Conservation (phyloP, 2,888 invertebrate genomes). For the Pammene aurita region DNA sequence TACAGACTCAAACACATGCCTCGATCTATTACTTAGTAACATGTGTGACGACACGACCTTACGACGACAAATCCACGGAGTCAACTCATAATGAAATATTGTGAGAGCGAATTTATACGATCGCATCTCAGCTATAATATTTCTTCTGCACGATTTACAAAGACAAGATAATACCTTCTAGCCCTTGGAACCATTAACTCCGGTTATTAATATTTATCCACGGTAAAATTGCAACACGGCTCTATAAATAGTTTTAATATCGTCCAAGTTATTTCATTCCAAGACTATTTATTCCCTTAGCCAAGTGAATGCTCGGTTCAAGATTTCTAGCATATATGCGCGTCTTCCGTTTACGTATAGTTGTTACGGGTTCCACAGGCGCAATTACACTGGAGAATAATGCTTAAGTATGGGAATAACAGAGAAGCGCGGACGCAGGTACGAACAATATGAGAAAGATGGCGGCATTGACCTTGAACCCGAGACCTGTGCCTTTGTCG, state of each 20-base stretch:
- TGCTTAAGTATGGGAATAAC: not conserved
- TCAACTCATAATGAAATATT: no score
- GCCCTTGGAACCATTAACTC: constrained; percentile 25
- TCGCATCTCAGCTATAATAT: not conserved
- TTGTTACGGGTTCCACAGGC: no score
- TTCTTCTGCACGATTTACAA: constrained; percentile 10
- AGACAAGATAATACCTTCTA: constrained; percentile 18
- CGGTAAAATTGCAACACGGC: constrained; percentile 32
- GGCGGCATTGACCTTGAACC: constrained; percentile 31
- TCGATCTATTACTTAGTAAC: no score
- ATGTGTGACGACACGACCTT: no score
- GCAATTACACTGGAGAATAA: not conserved
- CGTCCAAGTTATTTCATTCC: constrained; percentile 12
- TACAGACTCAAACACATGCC: no score
- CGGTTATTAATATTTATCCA: constrained; percentile 34
- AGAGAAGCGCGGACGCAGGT: constrained; percentile 22
- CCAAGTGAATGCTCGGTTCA: not conserved
- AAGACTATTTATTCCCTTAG: not conserved
- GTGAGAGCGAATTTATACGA: no score
- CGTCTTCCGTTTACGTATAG: no score
- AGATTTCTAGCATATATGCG: no score
- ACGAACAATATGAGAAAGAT: constrained; percentile 37
- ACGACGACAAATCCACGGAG: no score
- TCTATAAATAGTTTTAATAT: constrained; percentile 32
- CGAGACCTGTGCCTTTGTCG: constrained; percentile 19